Conservation (phyloP, 2,113 vertebrate genomes). For the Odontophorus gujanensis region DNA sequence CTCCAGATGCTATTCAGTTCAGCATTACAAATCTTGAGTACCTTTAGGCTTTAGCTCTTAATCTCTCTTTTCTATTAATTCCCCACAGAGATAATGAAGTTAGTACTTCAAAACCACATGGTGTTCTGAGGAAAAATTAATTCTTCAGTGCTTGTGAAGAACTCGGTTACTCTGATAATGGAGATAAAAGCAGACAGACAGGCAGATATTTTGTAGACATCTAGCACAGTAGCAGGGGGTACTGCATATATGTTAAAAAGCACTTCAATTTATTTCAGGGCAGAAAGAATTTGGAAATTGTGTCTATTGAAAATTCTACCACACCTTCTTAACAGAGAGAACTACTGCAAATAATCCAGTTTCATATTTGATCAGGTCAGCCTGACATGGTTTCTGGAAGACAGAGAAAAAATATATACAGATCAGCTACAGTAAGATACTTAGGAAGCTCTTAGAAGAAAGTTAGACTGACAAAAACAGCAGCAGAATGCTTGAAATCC, state of each 20-base stretch:
- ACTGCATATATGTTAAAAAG: neutral
- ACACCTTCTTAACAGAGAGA: neutral
- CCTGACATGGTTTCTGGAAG: slow-evolving; percentile 37
- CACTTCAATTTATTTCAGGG: neutral
- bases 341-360: neutral
- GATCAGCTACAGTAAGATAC: neutral
- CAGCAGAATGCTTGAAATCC: neutral
- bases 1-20: neutral
- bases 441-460: neutral
- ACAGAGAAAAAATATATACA: neutral
- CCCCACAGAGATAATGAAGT: neutral
- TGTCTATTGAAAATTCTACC: neutral
- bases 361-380: slow-evolving; percentile 6
- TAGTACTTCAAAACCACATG: neutral
- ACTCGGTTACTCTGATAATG: neutral
- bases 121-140: neutral
- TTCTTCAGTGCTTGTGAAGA: neutral
- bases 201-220: neutral
- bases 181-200: neutral
- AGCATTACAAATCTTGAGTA: neutral
- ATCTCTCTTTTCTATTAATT: neutral
- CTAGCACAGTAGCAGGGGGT: neutral
- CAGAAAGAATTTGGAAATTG: neutral
- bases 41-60: neutral
- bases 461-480: slow-evolving; percentile 25